phyloP scores from a whole-genome alignment of 2,888 invertebrate species.

The Anthophora plumipes region DNA sequence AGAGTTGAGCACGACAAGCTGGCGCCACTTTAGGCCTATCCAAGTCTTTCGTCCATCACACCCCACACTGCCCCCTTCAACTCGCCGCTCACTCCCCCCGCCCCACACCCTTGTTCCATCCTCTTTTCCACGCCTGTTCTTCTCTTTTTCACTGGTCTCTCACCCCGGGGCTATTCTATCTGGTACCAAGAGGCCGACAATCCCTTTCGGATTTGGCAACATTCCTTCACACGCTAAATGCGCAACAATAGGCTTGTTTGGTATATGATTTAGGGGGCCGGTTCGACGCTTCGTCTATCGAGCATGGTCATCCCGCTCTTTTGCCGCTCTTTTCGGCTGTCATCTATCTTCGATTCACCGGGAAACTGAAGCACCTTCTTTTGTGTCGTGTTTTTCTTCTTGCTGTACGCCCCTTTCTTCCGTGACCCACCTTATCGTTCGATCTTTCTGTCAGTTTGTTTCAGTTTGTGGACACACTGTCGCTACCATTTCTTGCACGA shows the following conservation, averaged over 20 bases:
- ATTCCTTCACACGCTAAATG: conserved; percentile 84
- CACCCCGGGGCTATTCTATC: conserved; percentile 45
- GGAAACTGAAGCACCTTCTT: conserved; percentile 71
- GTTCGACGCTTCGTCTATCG: conserved; percentile 68
- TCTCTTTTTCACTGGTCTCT: conserved; percentile 50
- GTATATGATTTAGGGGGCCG: conserved; percentile 80
- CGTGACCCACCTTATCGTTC: conserved; percentile 27
- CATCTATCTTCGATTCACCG: conserved; percentile 76
- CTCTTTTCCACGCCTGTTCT: conserved; percentile 51
- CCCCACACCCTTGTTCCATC: conserved; percentile 47
- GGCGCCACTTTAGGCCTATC: conserved; percentile 79
- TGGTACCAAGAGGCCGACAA: conserved; percentile 59
- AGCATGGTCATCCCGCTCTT: conserved; percentile 66
- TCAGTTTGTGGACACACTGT: conserved; percentile 22
- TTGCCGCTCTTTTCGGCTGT: conserved; percentile 57
- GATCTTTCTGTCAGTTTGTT: conserved; percentile 42
- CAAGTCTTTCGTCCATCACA: conserved; percentile 61
- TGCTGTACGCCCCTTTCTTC: conserved; percentile 30
- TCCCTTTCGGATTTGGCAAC: conserved; percentile 79
- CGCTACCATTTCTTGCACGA: conserved; percentile 1
- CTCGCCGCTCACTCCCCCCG: too few relatives aligned
- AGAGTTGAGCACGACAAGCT: conserved; percentile 76
- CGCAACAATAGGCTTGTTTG: conserved; percentile 83
- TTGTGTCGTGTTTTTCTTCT: conserved; percentile 57
- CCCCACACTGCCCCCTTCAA: too few relatives aligned